Evolutionary conservation across 2,113 vertebrate genomes (phyloP), one percentile per base, ranked within the genome.

Genomic region (Monarcha castaneiventris): DNA sequence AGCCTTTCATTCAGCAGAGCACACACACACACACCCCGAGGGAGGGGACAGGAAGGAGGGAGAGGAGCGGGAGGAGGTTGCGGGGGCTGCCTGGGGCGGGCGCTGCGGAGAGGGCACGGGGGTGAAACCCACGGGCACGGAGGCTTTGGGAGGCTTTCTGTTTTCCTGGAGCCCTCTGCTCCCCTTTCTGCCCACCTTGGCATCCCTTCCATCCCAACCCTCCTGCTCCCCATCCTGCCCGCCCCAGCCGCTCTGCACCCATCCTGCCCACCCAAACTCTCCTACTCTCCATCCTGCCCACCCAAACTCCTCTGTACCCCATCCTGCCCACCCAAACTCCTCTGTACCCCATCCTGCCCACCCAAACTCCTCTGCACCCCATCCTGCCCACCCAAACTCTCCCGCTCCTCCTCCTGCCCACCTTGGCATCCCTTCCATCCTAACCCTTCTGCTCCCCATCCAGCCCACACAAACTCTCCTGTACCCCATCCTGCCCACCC

Each of bases 1-100:
- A 98, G 97, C 96, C 97, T 98, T 98, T 98, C 95, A 98, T 98
- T 96, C 88, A 79, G 94, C 93, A 74, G 72, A 92, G 77, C 72
- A 56, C 48, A 90, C 72, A 39, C 52, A 32, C 32, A 35, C 56
- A 58, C 55, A 1, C 78, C 71, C 63, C 55, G 87, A 83, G 79
- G 87, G 87, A 90, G 90, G 96, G 97, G 93, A 95, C 74, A 52
- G 92, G 92, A 77, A 80, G 49, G 39, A 25, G 29, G 46, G 30
- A 39, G 66, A 10, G 23, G 49, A 25, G 23, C 1, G 5, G 62
- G 58, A 46, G 85, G 68, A 55, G 58, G 29, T 4, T 59, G 52
- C 1, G 55, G 80, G 44, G 32, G 30, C 52, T 74, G 68, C 76
- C 68, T 54, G 22, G 46, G 37, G 68, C 6, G 5, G n/a, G 52